Percentiles rank a stretch among this genome's conserved stretches.
Conservation (phyloP, 2,797 vertebrate genomes). For the Enteromius unitaeniatus region DNA sequence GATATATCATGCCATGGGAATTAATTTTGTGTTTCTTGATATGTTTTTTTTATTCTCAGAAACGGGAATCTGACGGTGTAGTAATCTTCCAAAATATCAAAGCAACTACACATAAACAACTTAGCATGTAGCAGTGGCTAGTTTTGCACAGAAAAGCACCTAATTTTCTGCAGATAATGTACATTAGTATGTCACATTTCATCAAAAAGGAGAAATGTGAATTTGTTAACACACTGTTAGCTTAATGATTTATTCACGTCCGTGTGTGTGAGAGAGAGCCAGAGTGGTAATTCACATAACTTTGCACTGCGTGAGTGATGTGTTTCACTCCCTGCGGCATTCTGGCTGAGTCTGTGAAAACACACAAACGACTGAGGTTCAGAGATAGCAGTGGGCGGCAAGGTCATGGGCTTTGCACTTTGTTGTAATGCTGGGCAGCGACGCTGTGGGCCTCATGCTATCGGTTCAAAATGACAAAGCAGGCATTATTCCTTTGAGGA, state of each 20-base stretch:
- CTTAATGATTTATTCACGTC: conserved; percentile 11
- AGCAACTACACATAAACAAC: not conserved
- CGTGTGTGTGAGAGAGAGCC: not conserved
- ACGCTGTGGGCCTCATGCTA: not conserved
- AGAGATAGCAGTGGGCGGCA: conserved; percentile 21
- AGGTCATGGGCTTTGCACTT: conserved; percentile 40
- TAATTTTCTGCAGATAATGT: not conserved
- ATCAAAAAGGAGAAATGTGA: not conserved
- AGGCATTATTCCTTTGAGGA: conserved; percentile 5
- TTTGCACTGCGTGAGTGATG: conserved; percentile 24
- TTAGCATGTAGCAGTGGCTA: not conserved
- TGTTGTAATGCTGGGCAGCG: conserved; percentile 27
- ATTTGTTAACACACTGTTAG: not conserved
- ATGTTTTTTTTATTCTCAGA: too few relatives aligned
- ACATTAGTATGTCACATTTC: not conserved
- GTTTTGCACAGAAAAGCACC: not conserved
- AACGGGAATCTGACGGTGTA: too few relatives aligned
- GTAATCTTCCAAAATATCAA: too few relatives aligned
- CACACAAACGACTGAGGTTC: conserved; percentile 19
- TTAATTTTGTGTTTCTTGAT: not conserved
- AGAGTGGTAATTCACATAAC: conserved; percentile 37
- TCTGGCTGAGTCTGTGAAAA: conserved; percentile 26
- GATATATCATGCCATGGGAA: not conserved
- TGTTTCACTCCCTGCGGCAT: conserved; percentile 18
- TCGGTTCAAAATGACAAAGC: conserved; percentile 11